These are phyloP conservation scores for Pampus argenteus DNA, from an alignment of 2,797 vertebrate genomes.

Conservation along the genomic window DNA sequence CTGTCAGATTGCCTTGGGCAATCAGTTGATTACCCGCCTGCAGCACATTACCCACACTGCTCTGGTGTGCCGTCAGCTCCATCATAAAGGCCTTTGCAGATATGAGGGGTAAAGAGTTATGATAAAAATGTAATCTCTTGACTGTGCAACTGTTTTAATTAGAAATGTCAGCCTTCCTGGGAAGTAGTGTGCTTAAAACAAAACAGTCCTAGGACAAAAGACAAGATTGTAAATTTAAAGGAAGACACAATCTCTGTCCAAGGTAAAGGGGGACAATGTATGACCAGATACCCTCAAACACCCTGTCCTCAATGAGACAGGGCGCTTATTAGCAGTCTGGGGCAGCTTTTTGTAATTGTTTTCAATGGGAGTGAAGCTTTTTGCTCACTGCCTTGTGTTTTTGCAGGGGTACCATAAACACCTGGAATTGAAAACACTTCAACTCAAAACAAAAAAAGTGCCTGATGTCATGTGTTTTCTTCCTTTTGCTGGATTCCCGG, in stretches of 20 bases:
- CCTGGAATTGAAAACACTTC: too few species aligned
- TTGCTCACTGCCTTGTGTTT: too few species aligned
- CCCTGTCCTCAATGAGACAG: too few species aligned
- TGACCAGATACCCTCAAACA: neutral
- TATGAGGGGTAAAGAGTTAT: neutral
- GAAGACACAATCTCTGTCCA: neutral
- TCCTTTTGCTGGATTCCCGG: too few species aligned
- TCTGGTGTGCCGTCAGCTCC: constrained; percentile 97
- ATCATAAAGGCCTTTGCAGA: constrained; percentile 92
- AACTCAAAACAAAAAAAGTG: too few species aligned
- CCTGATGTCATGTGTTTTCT: too few species aligned
- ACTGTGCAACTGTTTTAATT: neutral
- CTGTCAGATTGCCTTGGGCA: constrained; percentile 91
- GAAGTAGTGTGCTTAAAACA: neutral
- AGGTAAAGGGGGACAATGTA: neutral
- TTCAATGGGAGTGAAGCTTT: too few species aligned
- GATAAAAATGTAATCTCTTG: neutral
- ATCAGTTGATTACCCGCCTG: constrained; percentile 96
- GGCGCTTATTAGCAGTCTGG: too few species aligned
- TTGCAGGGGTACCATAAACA: too few species aligned
- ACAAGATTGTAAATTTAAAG: neutral
- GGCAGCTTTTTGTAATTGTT: too few species aligned
- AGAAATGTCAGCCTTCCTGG: neutral
- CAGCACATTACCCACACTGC: constrained; percentile 96
- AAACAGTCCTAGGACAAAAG: neutral